Percentiles rank a stretch among this genome's conserved stretches.
These are phyloP conservation scores for Torymus texanus DNA, from an alignment of 2,888 invertebrate genomes.

Conservation along the genomic window DNA sequence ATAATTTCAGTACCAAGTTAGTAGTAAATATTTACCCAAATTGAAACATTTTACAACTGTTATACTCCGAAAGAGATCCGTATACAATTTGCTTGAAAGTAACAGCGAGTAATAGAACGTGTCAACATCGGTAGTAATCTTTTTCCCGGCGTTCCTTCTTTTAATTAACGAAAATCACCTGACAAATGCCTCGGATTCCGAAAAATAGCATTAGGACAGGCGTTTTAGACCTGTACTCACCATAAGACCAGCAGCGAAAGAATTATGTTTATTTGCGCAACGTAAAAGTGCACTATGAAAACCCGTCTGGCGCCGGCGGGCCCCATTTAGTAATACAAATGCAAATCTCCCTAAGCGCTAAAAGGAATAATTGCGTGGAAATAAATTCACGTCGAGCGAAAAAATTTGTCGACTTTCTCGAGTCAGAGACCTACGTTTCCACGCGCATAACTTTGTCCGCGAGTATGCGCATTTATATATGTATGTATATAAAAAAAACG, in stretches of 20 bases:
- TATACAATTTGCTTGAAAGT: too few relatives aligned
- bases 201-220: conserved; percentile 23
- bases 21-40: too few relatives aligned
- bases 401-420: conserved; percentile 6
- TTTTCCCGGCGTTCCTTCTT: background rate
- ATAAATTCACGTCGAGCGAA: conserved; percentile 4
- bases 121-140: conserved; percentile 16
- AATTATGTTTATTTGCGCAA: conserved; percentile 44
- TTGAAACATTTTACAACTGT: too few relatives aligned
- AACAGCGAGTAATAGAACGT: background rate
- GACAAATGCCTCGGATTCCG: conserved; percentile 27
- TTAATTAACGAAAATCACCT: conserved; percentile 12
- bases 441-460: too few relatives aligned
- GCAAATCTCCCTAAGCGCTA: conserved; percentile 23
- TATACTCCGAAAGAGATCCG: too few relatives aligned
- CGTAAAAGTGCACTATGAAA: background rate
- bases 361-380: conserved; percentile 13
- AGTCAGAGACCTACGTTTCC: background rate
- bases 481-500: too few relatives aligned
- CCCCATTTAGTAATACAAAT: conserved; percentile 25
- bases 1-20: too few relatives aligned
- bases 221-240: conserved; percentile 13
- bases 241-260: background rate
- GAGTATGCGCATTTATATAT: too few relatives aligned
- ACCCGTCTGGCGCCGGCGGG: conserved; percentile 30